Evolutionary conservation across 1,140 invertebrate species (phyloP), one percentile per base, ranked within the genome.

Genomic region (Atta colombica): DNA sequence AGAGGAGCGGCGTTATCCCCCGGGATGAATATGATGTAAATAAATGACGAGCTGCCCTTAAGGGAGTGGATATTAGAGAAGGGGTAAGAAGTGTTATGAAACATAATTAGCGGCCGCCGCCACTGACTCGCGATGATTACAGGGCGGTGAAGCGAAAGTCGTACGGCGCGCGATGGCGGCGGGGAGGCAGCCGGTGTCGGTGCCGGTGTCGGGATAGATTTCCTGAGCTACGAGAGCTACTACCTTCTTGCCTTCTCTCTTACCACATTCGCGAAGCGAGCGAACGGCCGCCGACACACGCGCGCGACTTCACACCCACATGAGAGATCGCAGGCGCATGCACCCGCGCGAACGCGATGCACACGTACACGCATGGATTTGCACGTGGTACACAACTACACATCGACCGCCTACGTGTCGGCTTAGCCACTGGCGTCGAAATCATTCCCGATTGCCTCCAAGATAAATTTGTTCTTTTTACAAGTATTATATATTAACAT

Each of bases 21-120:
- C 86, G 89, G 92, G 94, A 94, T 92, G 93, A 95, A 94, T 94
- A 94, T 93, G 94, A 95, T 95, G 94, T 94, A 94, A 95, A 95
- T 95, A 94, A 95, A 94, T 94, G 93, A 94, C 93, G 94, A 95
- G 93, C 92, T 94, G 93, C 94, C 93, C 93, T 94, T 94, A 94
- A 94, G 93, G 94, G 93, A 94, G 92, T 93, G 88, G 94, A 94
- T 92, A 92, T 92, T 92, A 91, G 93, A 78, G 93, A 93, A 92
- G 93, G 94, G 94, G 94, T 94, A 95, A 95, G 94, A 95, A 94
- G 94, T 95, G 94, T 94, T 95, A 95, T 95, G 94, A 95, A 95
- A 95, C 93, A 95, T 95, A 95, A 95, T 95, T 95, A 94, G 94
- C 94, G 93, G 92, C 93, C 94, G 93, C 94, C 93, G 94, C 94